phyloP scores from a whole-genome alignment of 2,888 invertebrate genomes.

The Limenitis camilla region DNA sequence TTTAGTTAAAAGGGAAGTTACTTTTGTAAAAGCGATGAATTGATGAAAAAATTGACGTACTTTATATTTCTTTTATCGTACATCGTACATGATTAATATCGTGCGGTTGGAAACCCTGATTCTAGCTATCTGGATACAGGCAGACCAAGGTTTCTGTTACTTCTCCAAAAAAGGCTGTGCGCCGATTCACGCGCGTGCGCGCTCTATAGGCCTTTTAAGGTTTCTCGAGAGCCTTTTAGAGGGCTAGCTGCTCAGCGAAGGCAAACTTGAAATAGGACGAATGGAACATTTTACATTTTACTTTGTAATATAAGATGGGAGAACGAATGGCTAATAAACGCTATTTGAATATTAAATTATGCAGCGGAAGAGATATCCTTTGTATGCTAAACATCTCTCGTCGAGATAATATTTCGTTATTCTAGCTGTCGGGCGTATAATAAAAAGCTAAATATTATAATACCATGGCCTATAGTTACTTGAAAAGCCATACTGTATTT shows the following conservation, averaged over 20 bases:
- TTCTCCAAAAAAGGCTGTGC: slow-evolving; percentile 57
- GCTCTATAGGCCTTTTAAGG: slow-evolving; percentile 60
- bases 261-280: slow-evolving; percentile 29
- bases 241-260: slow-evolving; percentile 44
- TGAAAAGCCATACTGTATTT: background rate
- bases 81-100: too few species aligned
- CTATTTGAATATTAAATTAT: slow-evolving; percentile 18
- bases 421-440: slow-evolving; percentile 1
- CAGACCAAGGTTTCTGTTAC: slow-evolving; percentile 40
- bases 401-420: slow-evolving; percentile 13
- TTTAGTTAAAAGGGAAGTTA: too few species aligned
- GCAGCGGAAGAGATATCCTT: slow-evolving; percentile 16
- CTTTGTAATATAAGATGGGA: slow-evolving; percentile 18
- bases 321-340: slow-evolving; percentile 16
- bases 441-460: background rate
- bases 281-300: slow-evolving; percentile 20
- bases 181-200: slow-evolving; percentile 43
- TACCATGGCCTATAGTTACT: background rate
- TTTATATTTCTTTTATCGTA: too few species aligned
- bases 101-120: background rate
- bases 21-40: too few species aligned
- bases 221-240: slow-evolving; percentile 52
- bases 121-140: slow-evolving; percentile 34
- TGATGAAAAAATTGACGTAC: too few species aligned
- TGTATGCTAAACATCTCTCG: slow-evolving; percentile 17